Percentiles rank a stretch among this genome's conserved stretches.
These are phyloP conservation scores for Amiota communis DNA, from an alignment of 2,888 invertebrate genomes.

Conservation along the genomic window DNA sequence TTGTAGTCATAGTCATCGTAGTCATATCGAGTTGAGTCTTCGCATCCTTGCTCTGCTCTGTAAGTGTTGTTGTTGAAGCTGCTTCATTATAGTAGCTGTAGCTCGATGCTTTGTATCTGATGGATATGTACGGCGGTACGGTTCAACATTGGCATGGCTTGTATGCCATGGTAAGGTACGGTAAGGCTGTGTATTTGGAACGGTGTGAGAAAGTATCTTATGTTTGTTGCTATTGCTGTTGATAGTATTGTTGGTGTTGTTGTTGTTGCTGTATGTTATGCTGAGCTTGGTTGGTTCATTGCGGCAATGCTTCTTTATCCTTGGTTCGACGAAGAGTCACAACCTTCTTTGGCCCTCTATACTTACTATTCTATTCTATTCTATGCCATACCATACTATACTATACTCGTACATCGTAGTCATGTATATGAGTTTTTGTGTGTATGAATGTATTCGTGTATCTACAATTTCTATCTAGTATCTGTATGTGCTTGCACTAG, in stretches of 20 bases:
- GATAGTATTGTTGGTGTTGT: conserved; percentile 33
- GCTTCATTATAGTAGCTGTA: conserved; percentile 58
- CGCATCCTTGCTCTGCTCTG: conserved; percentile 48
- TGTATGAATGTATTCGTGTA: conserved; percentile 12
- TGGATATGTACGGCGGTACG: conserved; percentile 60
- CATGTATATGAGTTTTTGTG: conserved; percentile 14
- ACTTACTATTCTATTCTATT: too few relatives aligned
- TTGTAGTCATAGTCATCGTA: not conserved
- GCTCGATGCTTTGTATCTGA: conserved; percentile 56
- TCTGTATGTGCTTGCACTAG: conserved; percentile 9
- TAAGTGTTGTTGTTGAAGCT: conserved; percentile 31
- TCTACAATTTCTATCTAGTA: not conserved
- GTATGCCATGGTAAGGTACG: too few relatives aligned
- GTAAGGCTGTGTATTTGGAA: too few relatives aligned
- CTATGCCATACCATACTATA: not conserved
- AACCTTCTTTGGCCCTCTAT: conserved; percentile 30
- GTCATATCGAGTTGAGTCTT: conserved; percentile 49
- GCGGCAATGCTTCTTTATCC: conserved; percentile 49
- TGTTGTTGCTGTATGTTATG: conserved; percentile 57
- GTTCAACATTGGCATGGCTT: too few relatives aligned
- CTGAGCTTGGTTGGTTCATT: not conserved
- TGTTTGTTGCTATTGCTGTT: conserved; percentile 31
- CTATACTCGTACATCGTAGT: not conserved
- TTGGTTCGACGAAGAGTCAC: conserved; percentile 45
- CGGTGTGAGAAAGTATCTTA: conserved; percentile 9